Base-by-base conservation (phyloP, 1,140 invertebrate genomes). In the Aphelinus atriplicis region DNA sequence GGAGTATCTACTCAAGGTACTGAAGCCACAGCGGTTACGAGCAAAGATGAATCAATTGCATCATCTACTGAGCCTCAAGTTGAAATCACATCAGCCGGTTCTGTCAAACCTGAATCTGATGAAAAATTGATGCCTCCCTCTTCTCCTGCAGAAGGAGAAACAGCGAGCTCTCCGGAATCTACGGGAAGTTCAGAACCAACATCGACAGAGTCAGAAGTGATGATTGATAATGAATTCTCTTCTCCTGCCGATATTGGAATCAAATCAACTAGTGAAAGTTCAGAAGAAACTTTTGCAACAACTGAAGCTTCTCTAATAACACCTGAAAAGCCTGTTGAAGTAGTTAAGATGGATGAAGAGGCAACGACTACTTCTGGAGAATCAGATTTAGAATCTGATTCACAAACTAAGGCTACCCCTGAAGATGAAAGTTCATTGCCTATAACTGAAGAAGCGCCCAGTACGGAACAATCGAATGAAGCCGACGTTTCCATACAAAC, bases 71-170 rank as follows among this genome's bases (percentile, higher is more conserved):
- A 78, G 71, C 69, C 62, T 53, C 66, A 65, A 26, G 61, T 78
- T 7, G 77, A 84, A 70, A 66, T 66, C 60, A 74, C 76, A 45
- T 70, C 50, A 76, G 65, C 58, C 58, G 51, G 4, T 6, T 67
- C 26, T n/a, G 1, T 42, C 7, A 60, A 69, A 69, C 79, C 76
- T 58, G 75, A 80, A 76, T 70, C 73, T 57, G 66, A 61, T 2
- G 75, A 76, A 73, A 10, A 47, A 56, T 66, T 77, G 57, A 64
- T 70, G 62, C 5, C 72, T 68, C 26, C 72, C 10, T 10, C 56
- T 61, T 51, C 53, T 7, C 42, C 58, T 42, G 50, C 46, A 2
- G 75, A 81, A 71, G 57, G 60, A 70, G 78, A 81, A 56, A 71
- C 74, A 3, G 66, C 71, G 42, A 71, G 67, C 64, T 46, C 68